Evolutionary conservation across 2,113 vertebrate genomes (phyloP).

Genomic region (Aviceda subcristata): DNA sequence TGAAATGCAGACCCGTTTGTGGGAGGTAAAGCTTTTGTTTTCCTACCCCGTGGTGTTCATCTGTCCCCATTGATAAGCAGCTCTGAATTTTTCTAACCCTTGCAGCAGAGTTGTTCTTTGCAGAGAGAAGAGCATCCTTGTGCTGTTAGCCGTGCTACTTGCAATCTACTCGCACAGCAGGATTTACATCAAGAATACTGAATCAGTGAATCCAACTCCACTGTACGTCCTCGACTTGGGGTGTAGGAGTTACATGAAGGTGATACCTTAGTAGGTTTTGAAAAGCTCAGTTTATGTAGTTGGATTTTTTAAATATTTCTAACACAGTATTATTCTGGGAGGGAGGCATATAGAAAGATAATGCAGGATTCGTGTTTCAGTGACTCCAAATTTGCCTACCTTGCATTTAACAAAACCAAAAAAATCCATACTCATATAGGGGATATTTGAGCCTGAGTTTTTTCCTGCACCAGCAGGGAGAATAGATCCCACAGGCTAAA

Average conservation of each 20-base stretch:
- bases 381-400: background rate
- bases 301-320: background rate
- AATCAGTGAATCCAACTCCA: background rate
- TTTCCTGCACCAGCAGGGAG: background rate
- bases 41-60: background rate
- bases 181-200: background rate
- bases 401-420: background rate
- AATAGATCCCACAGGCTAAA: background rate
- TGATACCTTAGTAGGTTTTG: background rate
- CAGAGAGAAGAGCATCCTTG: background rate
- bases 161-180: background rate
- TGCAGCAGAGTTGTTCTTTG: background rate
- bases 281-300: background rate
- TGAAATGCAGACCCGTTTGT: background rate
- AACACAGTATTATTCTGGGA: background rate
- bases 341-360: background rate
- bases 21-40: background rate
- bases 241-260: background rate
- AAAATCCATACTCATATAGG: background rate
- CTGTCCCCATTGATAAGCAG: background rate
- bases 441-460: background rate
- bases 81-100: background rate
- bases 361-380: background rate
- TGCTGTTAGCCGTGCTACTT: background rate
- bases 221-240: accelerated